These are phyloP conservation scores for Epistrophella euchroma DNA, from an alignment of 2,888 invertebrate genomes.

Conservation along the genomic window DNA sequence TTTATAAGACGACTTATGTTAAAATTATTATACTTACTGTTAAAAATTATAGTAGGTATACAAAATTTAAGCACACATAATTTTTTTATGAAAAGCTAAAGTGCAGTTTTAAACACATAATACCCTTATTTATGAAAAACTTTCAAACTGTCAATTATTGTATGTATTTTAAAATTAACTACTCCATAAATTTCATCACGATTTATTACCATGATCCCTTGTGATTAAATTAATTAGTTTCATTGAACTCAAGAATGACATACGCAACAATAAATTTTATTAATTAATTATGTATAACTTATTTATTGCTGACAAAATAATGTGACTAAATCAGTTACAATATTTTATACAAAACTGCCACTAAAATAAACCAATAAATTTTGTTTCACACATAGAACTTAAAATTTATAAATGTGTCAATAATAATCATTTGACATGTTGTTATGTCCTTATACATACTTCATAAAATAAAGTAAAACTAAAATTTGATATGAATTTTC, in stretches of 20 bases:
- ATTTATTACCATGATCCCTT: slow-evolving; percentile 7
- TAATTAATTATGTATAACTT: slow-evolving; percentile 15
- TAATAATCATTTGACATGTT: slow-evolving; percentile 1
- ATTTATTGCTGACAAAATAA: slow-evolving; percentile 32
- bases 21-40: no score
- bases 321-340: slow-evolving; percentile 10
- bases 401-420: slow-evolving; percentile 5
- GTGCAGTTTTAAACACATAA: no score
- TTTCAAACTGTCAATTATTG: no score
- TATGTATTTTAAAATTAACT: slow-evolving; percentile 4
- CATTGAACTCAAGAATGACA: slow-evolving; percentile 31
- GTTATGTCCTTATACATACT: neutral
- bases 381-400: neutral
- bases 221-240: slow-evolving; percentile 13
- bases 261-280: slow-evolving; percentile 11
- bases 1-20: no score
- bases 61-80: no score
- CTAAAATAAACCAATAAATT: slow-evolving; percentile 23
- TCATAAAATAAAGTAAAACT: neutral
- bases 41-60: no score
- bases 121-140: no score
- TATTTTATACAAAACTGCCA: neutral
- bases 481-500: neutral
- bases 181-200: slow-evolving; percentile 9
- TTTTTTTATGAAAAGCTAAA: no score